A percentile compares a stretch with the other conserved stretches of the same genome.
phyloP scores from a whole-genome alignment of 2,888 invertebrate genomes.

The Steinernema carpocapsae region DNA sequence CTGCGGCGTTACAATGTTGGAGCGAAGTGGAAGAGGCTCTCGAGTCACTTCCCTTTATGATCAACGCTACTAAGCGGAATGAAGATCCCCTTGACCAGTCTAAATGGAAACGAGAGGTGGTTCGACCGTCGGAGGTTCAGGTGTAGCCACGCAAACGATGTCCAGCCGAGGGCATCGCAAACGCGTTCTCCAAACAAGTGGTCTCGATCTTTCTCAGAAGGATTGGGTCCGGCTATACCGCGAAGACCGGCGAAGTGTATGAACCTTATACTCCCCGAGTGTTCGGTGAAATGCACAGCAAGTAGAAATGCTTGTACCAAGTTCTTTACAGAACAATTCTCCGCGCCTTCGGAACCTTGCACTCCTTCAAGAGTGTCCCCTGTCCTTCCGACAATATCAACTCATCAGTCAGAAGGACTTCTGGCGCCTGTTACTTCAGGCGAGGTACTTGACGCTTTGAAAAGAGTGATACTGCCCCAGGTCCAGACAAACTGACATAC shows the following conservation, averaged over 20 bases:
- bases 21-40: background rate
- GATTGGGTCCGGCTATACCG: background rate
- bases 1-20: background rate
- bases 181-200: background rate
- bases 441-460: background rate
- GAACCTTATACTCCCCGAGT: background rate
- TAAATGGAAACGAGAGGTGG: background rate
- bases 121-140: background rate
- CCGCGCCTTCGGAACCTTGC: background rate
- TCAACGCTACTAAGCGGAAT: background rate
- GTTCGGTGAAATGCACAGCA: background rate
- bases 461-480: constrained; percentile 47
- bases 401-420: too few species aligned
- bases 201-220: background rate
- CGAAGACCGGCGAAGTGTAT: background rate
- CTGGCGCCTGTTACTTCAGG: background rate
- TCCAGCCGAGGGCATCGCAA: background rate
- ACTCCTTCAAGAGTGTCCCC: background rate
- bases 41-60: background rate
- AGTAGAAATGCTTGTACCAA: background rate
- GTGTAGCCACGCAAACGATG: background rate
- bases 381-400: background rate
- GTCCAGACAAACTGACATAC: constrained; percentile 52
- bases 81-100: background rate
- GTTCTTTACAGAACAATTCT: background rate